A percentile compares a stretch with the other conserved stretches of the same genome.
Conservation (phyloP, 2,113 vertebrate species). For the Illadopsis cleaveri region DNA sequence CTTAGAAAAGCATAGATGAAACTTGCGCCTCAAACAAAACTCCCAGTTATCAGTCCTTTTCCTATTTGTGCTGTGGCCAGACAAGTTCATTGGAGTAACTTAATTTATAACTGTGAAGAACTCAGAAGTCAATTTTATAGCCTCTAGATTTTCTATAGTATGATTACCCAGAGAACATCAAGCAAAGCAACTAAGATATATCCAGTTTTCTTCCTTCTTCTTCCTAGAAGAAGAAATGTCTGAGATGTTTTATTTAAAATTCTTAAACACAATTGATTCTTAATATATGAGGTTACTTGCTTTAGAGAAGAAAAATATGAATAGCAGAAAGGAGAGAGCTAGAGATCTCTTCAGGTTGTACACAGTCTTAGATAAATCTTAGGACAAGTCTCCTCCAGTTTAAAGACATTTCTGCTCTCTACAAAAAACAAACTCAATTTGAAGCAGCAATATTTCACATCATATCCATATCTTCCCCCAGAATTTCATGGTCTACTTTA, state of each 20-base stretch:
- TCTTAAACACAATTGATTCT: neutral
- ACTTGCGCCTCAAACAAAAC: neutral
- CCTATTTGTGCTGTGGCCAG: neutral
- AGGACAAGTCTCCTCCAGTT: neutral
- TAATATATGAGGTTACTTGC: neutral
- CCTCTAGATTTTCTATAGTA: neutral
- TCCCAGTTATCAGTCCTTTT: neutral
- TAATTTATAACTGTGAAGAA: neutral
- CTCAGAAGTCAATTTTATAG: neutral
- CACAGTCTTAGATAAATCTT: neutral
- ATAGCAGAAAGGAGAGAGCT: neutral
- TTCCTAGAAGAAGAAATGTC: neutral
- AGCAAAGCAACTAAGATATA: neutral
- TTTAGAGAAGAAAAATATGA: neutral
- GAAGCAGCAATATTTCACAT: fast-evolving
- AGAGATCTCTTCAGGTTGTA: neutral
- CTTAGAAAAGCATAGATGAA: neutral
- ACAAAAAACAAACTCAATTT: neutral
- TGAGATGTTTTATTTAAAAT: neutral
- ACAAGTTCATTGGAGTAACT: neutral
- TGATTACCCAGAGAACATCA: neutral
- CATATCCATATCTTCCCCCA: neutral
- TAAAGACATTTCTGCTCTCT: neutral
- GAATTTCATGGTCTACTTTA: neutral
- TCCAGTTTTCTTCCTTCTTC: neutral